Evolutionary conservation across 2,797 vertebrate genomes (phyloP).

Genomic region (Paedocypris micromegethes): DNA sequence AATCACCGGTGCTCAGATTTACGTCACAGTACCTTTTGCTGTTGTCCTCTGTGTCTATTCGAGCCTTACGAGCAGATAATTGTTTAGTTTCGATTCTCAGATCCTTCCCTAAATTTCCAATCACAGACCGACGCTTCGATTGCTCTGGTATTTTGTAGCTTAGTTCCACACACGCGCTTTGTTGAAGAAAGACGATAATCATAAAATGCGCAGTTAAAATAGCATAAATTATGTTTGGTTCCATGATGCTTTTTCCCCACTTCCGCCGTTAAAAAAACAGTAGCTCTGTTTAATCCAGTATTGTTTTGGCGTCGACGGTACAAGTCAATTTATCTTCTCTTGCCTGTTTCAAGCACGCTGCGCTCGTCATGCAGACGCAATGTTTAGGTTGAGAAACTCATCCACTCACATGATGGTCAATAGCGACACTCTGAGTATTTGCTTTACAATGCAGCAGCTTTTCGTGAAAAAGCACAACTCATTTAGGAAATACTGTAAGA

Average conservation of each 20-base stretch:
- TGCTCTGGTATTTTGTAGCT: conserved; percentile 62
- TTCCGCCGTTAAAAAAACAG: background rate
- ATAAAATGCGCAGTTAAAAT: background rate
- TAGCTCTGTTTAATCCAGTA: background rate
- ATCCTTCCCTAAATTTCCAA: conserved; percentile 57
- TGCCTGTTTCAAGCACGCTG: conserved; percentile 6
- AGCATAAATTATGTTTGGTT: too few relatives aligned
- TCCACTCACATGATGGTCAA: conserved; percentile 24
- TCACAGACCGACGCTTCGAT: conserved; percentile 54
- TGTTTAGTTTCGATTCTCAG: conserved; percentile 49
- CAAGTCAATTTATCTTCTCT: conserved; percentile 37
- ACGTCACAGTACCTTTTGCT: conserved; percentile 42
- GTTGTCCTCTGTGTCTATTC: conserved; percentile 43
- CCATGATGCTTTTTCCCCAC: too few relatives aligned
- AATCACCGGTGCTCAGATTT: conserved; percentile 45
- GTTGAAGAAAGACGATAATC: conserved; percentile 3
- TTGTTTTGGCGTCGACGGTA: background rate
- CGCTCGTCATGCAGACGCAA: conserved; percentile 4
- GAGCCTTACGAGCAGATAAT: conserved; percentile 47
- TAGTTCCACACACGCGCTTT: conserved; percentile 38
- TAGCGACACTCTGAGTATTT: conserved; percentile 39
- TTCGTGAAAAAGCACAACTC: background rate
- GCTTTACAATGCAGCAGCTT: background rate
- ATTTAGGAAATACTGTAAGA: too few relatives aligned
- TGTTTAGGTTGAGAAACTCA: background rate